These are phyloP conservation scores for Cepaea hortensis DNA, from an alignment of 2,888 invertebrate genomes.

Conservation along the genomic window DNA sequence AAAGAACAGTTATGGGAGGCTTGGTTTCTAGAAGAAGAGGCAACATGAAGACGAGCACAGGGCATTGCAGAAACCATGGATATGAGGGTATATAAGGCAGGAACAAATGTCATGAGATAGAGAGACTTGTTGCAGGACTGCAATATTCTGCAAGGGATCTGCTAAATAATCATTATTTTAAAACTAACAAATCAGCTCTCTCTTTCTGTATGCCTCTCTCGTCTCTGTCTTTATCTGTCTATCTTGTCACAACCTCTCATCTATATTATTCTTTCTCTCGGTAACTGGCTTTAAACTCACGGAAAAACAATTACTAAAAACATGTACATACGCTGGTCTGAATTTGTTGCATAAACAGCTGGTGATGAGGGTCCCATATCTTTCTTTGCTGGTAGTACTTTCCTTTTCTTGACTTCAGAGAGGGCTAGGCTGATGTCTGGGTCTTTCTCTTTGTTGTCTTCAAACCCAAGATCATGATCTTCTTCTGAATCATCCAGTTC, in stretches of 20 bases:
- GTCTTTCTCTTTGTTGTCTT: slow-evolving; percentile 66
- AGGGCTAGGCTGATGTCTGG: slow-evolving; percentile 59
- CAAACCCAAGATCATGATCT: slow-evolving; percentile 64
- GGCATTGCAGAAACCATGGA: too few species aligned
- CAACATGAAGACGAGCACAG: too few species aligned
- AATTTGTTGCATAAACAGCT: slow-evolving; percentile 5
- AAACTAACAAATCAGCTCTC: too few species aligned
- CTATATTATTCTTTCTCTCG: slow-evolving; percentile 73
- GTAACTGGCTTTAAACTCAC: slow-evolving; percentile 61
- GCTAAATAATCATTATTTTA: too few species aligned
- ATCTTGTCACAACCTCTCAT: slow-evolving; percentile 67
- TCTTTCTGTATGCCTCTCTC: too few species aligned
- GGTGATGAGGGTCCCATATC: slow-evolving; percentile 20
- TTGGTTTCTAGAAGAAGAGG: too few species aligned
- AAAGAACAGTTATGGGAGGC: too few species aligned
- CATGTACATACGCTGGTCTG: slow-evolving; percentile 9
- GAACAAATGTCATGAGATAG: too few species aligned
- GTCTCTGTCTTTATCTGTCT: slow-evolving; percentile 61
- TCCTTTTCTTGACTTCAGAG: slow-evolving; percentile 49
- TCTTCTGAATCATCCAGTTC: slow-evolving; percentile 69
- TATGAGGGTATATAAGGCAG: too few species aligned
- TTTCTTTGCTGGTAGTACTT: slow-evolving; percentile 29
- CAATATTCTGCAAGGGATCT: too few species aligned
- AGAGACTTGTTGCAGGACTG: too few species aligned
- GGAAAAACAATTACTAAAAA: not conserved